Base-by-base conservation (phyloP, 2,797 vertebrate species). In the Brachyalestes nurse region DNA sequence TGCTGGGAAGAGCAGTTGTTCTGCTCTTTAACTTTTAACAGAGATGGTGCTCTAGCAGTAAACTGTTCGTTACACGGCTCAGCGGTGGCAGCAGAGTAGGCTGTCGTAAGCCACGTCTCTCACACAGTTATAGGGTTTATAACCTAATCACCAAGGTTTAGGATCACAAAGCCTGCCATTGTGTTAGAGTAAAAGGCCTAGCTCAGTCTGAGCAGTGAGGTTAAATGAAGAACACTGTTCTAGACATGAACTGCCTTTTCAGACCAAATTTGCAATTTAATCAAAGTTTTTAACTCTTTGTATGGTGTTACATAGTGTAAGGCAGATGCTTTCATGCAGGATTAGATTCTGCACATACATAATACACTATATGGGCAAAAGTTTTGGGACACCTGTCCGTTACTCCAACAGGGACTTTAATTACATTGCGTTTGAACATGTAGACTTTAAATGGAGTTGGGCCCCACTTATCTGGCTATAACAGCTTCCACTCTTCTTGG, bases 21-120 rank as follows among this genome's bases (percentile, higher is more conserved):
- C 69, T 49, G 42, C 67, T 70, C 45, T 70, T 47, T 49, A 72
- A 28, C 14, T 19, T 55, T 57, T 57, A 57, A 72, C 70, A 53
- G 45, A 28, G 70, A 13, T n/a, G 5, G 70, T 19, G 23, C 16
- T 28, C 45, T 72, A 49, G 34, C 17, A 34, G 51, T 72, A 57
- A 72, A 55, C 7, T 55, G 8, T 21, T 55, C n/a, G 28, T 51
- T 71, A 64, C 61, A 51, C 17, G 47, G 69, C 47, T 28, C 21
- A 53, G 47, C 16, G 9, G 47, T 21, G 49, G 49, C 34, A 51
- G 45, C 67, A 51, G 21, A 34, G 10, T 72, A 55, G 47, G 34
- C 28, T 2, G 2, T 6, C 23, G 28, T 45, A 53, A 53, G 12
- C 47, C 23, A 14, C 17, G 38, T 38, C 53, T 58, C 21, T 53